Conservation (phyloP, 2,113 vertebrate species). For the Syngnathus floridae region DNA sequence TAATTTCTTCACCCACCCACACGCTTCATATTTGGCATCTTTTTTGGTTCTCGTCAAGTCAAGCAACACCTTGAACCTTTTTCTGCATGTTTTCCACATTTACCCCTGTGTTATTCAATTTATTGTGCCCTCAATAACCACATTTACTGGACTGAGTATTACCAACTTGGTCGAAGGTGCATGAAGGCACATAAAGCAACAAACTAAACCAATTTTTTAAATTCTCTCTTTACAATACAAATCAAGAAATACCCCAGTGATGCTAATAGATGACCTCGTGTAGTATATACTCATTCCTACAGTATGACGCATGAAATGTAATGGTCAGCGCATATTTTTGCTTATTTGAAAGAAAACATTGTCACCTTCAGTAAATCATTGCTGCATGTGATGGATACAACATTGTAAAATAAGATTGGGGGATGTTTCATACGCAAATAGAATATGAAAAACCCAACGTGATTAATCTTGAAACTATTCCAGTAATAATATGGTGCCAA, state of each 20-base stretch:
- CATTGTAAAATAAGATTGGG: no score
- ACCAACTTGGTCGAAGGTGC: constrained; percentile 10
- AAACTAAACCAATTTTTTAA: background rate
- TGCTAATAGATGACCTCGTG: background rate
- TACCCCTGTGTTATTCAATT: constrained; percentile 42
- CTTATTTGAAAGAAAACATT: background rate
- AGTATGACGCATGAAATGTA: background rate
- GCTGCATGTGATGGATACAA: background rate
- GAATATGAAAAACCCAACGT: background rate
- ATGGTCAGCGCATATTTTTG: background rate
- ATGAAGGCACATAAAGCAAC: background rate
- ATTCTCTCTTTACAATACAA: background rate
- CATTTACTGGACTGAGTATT: constrained; percentile 43
- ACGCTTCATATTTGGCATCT: constrained; percentile 21
- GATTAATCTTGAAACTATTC: background rate
- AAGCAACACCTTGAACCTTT: constrained; percentile 28
- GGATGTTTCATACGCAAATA: no score
- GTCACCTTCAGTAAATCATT: background rate
- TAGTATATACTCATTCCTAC: background rate
- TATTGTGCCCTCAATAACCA: constrained; percentile 29
- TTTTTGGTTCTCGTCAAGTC: constrained; percentile 19
- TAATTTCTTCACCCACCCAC: constrained; percentile 53
- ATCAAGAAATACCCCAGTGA: background rate
- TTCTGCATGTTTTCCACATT: constrained; percentile 9
- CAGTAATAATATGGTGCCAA: background rate